A percentile compares a stretch with the other conserved stretches of the same genome.
phyloP scores from a whole-genome alignment of 1,140 invertebrate species.

The Proctacanthus coquilletti region DNA sequence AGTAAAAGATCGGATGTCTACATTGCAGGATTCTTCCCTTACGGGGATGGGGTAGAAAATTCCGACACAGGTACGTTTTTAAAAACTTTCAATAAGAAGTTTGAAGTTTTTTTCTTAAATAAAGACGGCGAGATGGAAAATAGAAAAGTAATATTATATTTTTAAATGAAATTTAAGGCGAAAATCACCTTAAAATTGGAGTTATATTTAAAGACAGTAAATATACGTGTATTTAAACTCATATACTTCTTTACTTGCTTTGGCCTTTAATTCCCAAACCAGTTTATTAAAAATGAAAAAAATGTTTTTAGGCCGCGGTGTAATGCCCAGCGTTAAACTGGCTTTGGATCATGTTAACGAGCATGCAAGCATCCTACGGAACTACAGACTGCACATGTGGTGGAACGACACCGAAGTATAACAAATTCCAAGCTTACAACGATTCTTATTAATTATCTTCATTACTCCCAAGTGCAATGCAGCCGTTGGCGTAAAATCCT shows the following conservation, averaged over 20 bases:
- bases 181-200: too few relatives aligned
- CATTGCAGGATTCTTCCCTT: conserved; percentile 84
- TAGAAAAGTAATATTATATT: background rate
- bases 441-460: conserved; percentile 24
- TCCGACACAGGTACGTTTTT: conserved; percentile 40
- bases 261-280: too few relatives aligned
- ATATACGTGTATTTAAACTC: too few relatives aligned
- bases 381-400: conserved; percentile 82
- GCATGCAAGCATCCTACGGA: conserved; percentile 61
- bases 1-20: conserved; percentile 49
- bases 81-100: too few relatives aligned
- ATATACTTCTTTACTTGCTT: too few relatives aligned
- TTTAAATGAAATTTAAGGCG: too few relatives aligned
- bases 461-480: conserved; percentile 96
- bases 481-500: conserved; percentile 92
- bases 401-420: conserved; percentile 87
- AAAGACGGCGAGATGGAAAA: too few relatives aligned
- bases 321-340: conserved; percentile 83
- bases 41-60: conserved; percentile 57
- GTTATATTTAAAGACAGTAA: too few relatives aligned
- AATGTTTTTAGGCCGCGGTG: conserved; percentile 56
- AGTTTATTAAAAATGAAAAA: background rate
- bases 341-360: conserved; percentile 88
- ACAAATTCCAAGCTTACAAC: background rate
- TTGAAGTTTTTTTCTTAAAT: too few relatives aligned